Evolutionary conservation across 2,113 vertebrate genomes (phyloP).

Genomic region (Rhinogobius similis): DNA sequence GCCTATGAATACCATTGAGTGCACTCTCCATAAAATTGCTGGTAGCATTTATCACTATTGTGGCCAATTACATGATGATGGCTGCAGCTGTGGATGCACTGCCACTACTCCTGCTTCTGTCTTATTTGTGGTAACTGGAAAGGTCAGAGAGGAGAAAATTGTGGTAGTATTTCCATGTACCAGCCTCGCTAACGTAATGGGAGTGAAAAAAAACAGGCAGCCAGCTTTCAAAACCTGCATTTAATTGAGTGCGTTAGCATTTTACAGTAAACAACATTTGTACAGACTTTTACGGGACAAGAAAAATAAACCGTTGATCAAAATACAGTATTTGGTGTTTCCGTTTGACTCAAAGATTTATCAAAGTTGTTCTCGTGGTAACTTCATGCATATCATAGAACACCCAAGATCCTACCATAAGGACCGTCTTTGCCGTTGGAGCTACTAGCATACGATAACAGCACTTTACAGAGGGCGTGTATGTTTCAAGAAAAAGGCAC

Average conservation of each 20-base stretch:
- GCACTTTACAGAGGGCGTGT: conserved; percentile 43
- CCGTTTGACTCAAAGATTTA: conserved; percentile 24
- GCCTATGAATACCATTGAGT: background rate
- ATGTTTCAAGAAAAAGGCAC: conserved; percentile 62
- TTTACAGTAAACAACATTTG: conserved; percentile 49
- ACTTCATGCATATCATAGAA: conserved; percentile 39
- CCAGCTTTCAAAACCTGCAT: conserved; percentile 41
- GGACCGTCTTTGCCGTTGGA: conserved; percentile 15
- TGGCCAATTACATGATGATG: background rate
- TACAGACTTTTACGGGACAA: conserved; percentile 41
- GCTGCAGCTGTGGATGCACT: background rate
- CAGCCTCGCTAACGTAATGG: background rate
- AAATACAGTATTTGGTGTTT: conserved; percentile 57
- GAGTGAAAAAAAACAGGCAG: background rate
- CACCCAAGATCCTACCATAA: conserved; percentile 12
- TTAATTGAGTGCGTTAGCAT: conserved; percentile 45
- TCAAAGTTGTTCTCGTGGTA: conserved; percentile 22
- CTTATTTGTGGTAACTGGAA: background rate
- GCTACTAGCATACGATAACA: conserved; percentile 43
- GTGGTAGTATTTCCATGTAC: background rate
- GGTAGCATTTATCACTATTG: background rate
- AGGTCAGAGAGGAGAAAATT: conserved; percentile 15
- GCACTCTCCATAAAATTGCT: background rate
- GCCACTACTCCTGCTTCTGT: background rate
- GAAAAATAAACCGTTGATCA: conserved; percentile 36